These are phyloP conservation scores for Ferrisia virgata DNA, from an alignment of 2,888 invertebrate species.

Conservation along the genomic window DNA sequence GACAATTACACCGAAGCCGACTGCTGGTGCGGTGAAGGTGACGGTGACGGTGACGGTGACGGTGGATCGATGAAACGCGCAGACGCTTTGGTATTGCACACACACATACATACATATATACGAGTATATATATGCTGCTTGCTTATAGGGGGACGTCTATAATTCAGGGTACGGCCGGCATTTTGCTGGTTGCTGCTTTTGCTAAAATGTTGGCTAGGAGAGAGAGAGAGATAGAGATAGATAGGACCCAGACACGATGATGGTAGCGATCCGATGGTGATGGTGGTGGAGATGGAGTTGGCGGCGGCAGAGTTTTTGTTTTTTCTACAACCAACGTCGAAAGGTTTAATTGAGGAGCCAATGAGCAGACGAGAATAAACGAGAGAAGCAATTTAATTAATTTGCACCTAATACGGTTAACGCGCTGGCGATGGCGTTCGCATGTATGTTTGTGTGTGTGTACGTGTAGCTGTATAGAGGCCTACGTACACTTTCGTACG, in stretches of 20 bases:
- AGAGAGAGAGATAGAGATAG: too few species aligned
- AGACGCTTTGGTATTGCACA: constrained; percentile 47
- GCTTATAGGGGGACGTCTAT: constrained; percentile 36
- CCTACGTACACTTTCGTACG: too few species aligned
- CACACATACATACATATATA: too few species aligned
- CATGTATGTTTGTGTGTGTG: neutral
- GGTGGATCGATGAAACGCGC: constrained; percentile 46
- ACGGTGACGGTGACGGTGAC: constrained; percentile 48
- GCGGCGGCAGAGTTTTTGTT: too few species aligned
- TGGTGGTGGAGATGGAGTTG: neutral
- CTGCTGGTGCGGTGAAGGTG: constrained; percentile 50
- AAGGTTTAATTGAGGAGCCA: neutral
- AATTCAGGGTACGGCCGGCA: neutral
- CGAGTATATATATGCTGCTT: too few species aligned
- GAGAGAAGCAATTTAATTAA: constrained; percentile 20
- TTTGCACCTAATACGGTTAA: neutral
- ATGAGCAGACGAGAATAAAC: constrained; percentile 16
- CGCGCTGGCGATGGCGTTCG: neutral
- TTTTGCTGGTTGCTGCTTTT: neutral
- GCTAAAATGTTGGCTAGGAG: neutral
- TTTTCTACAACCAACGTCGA: neutral
- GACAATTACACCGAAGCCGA: constrained; percentile 51
- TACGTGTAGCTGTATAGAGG: neutral
- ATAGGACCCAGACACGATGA: neutral
- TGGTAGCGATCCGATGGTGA: neutral